Percentiles rank a stretch among this genome's conserved stretches.
phyloP scores from a whole-genome alignment of 2,113 vertebrate species.

The Vanacampus margaritifer region DNA sequence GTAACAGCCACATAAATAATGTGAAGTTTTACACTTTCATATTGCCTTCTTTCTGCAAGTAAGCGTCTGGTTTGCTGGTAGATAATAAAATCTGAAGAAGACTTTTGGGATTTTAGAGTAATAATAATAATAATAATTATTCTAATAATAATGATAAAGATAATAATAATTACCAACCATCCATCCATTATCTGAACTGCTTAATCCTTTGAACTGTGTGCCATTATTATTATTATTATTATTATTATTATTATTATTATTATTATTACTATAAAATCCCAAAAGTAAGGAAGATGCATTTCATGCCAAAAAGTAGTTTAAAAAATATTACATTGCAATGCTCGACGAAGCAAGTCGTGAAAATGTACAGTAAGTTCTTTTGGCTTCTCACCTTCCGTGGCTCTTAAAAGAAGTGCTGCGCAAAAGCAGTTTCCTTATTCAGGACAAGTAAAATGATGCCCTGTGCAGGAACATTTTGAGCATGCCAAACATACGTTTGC shows the following conservation, averaged over 20 bases:
- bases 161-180: too few relatives aligned
- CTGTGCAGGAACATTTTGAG: constrained; percentile 39
- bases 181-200: too few relatives aligned
- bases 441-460: constrained; percentile 45
- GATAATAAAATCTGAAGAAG: not conserved
- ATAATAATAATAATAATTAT: too few relatives aligned
- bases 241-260: too few relatives aligned
- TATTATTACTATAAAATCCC: not conserved
- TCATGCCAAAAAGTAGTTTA: not conserved
- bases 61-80: not conserved
- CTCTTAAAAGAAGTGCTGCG: constrained; percentile 42
- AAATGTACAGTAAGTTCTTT: constrained; percentile 28
- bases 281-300: not conserved
- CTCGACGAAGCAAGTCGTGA: not conserved
- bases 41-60: constrained; percentile 10
- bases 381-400: constrained; percentile 32
- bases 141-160: too few relatives aligned
- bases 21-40: constrained; percentile 17
- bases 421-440: constrained; percentile 43
- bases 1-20: constrained; percentile 26
- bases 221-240: too few relatives aligned
- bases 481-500: constrained; percentile 48
- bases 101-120: too few relatives aligned
- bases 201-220: too few relatives aligned
- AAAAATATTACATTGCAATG: not conserved